phyloP scores from a whole-genome alignment of 2,888 invertebrate species.

The Ganaspis brasiliensis region DNA sequence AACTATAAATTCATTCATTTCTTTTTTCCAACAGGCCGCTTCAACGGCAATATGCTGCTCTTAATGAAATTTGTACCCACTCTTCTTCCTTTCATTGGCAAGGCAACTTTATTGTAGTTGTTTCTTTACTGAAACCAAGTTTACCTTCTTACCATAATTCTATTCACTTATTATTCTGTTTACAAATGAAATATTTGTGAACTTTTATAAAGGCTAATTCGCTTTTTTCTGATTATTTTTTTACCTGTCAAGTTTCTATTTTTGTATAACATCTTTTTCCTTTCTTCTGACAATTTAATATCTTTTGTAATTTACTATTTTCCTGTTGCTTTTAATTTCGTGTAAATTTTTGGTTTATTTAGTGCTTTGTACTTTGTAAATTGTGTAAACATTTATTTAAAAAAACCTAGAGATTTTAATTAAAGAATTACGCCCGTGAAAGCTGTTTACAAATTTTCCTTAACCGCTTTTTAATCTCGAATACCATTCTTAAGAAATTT shows the following conservation, averaged over 20 bases:
- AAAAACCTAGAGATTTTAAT: background rate
- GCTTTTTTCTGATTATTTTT: background rate
- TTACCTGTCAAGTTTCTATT: too few species aligned
- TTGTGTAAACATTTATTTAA: too few species aligned
- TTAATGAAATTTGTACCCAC: conserved; percentile 42
- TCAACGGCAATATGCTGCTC: conserved; percentile 11
- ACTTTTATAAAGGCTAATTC: background rate
- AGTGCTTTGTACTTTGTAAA: too few species aligned
- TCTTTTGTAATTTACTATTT: too few species aligned
- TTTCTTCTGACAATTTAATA: too few species aligned
- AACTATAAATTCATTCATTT: conserved; percentile 41
- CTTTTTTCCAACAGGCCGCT: conserved; percentile 5
- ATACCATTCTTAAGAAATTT: conserved; percentile 10
- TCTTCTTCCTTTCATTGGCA: conserved; percentile 50
- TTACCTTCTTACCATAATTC: background rate
- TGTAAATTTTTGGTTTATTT: too few species aligned
- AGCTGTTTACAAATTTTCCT: background rate
- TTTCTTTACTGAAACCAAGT: background rate
- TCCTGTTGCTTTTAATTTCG: too few species aligned
- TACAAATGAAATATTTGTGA: background rate
- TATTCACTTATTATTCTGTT: background rate
- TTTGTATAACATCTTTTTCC: too few species aligned
- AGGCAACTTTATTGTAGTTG: conserved; percentile 45
- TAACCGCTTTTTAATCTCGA: background rate
- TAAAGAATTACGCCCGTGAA: background rate